Percentiles rank a stretch among this genome's conserved stretches.
These are phyloP conservation scores for Phrynocephalus vlangalii DNA, from an alignment of 2,797 vertebrate species.

Conservation along the genomic window DNA sequence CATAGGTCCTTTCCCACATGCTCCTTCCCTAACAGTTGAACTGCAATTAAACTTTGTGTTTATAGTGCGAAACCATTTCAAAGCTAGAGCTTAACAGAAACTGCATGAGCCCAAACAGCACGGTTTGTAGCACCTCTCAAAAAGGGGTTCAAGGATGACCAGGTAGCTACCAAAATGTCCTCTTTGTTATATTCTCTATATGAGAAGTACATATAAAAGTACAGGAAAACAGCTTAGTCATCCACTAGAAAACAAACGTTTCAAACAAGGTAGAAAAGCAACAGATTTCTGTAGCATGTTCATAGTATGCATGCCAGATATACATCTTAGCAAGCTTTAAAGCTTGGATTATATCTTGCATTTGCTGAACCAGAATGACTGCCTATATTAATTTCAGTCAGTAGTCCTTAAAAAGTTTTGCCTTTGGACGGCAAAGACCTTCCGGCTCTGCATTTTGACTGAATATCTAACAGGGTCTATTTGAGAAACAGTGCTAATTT, in stretches of 20 bases:
- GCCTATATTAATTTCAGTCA: not conserved
- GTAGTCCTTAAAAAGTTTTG: not conserved
- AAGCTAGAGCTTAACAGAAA: not conserved
- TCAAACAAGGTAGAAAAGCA: not conserved
- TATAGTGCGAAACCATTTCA: not conserved
- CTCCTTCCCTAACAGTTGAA: not conserved
- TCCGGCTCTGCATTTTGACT: not conserved
- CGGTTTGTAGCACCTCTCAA: not conserved
- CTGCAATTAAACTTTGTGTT: not conserved
- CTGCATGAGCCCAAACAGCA: not conserved
- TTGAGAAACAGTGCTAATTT: no score
- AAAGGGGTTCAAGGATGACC: not conserved
- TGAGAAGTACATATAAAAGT: not conserved
- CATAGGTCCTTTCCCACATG: not conserved
- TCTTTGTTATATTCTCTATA: not conserved
- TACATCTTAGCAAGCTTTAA: not conserved
- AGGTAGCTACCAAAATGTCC: not conserved
- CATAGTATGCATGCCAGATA: not conserved
- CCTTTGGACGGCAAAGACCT: not conserved
- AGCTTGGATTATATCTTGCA: no score
- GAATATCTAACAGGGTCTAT: not conserved
- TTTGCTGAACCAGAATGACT: not conserved
- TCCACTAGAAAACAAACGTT: not conserved
- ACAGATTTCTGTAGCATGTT: not conserved
- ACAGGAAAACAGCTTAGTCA: not conserved